Evolutionary conservation across 2,113 vertebrate genomes (phyloP), one percentile per base, ranked within the genome.

Genomic region (Apeltes quadracus): DNA sequence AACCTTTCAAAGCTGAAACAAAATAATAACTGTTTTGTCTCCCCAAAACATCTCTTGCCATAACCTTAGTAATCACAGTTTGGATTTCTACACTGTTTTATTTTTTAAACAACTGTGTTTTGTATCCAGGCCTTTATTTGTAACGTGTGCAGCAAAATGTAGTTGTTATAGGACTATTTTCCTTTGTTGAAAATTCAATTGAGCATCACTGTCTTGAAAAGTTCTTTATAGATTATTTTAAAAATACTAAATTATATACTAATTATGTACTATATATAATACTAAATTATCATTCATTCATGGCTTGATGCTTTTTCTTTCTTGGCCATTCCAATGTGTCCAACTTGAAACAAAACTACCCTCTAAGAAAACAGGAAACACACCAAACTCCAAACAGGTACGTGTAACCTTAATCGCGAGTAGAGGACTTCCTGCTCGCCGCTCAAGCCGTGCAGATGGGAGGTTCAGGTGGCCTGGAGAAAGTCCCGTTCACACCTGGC

Each of bases 401-500:
- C 29, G 29, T 32, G 29, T 32, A 32, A 32, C 29, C 29, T 32
- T 32, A 32, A 32, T 32, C 29, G n/a, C n/a, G n/a, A n/a, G n/a
- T n/a, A n/a, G n/a, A n/a, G n/a, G n/a, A 18, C 22, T 20, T 43
- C 55, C 22, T 78, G 44, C 39, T 63, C 2, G 20, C 48, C 25
- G 15, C 32, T 66, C 38, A 74, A 48, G 50, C 32, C 10, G 18
- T 50, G 50, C 59, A 69, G n/a, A 3, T 3, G 29, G 74, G 55
- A 83, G 43, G 61, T 69, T 57, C 51, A 63, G 57, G 41, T 59
- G 34, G 48, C 75, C 65, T 74, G 75, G 62, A 64, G 38, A 83
- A 75, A 75, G 51, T 72, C 73, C 48, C 6, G 29, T 73, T 83
- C 86, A 86, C 91, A 89, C 86, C 87, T 84, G 83, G 71, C 48